These are phyloP conservation scores for Subacronicta megacephala DNA, from an alignment of 2,888 invertebrate genomes.

Conservation along the genomic window DNA sequence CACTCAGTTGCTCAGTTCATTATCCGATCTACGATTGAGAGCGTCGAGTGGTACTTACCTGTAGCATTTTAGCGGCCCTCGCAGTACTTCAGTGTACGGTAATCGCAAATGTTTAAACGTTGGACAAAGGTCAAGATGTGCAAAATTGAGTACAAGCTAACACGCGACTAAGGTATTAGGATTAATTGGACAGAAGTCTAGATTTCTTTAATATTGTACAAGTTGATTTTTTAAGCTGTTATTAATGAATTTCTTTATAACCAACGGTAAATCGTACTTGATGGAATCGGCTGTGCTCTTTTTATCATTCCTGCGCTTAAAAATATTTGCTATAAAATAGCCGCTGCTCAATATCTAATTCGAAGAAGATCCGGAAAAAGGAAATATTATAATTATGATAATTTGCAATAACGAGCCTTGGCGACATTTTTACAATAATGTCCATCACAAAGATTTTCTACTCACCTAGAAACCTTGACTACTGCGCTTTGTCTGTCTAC, in stretches of 20 bases:
- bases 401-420: slow-evolving; percentile 4
- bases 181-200: slow-evolving; percentile 15
- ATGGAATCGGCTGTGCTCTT: neutral
- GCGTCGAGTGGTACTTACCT: slow-evolving; percentile 12
- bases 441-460: slow-evolving; percentile 11
- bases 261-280: neutral
- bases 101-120: slow-evolving; percentile 31
- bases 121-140: slow-evolving; percentile 35
- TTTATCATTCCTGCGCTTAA: neutral
- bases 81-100: slow-evolving; percentile 21
- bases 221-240: neutral
- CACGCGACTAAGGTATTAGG: slow-evolving; percentile 11
- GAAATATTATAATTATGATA: neutral
- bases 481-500: slow-evolving; percentile 30
- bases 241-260: neutral
- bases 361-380: neutral
- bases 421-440: slow-evolving; percentile 22
- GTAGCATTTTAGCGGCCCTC: slow-evolving; percentile 33
- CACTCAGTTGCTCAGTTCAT: slow-evolving; percentile 48
- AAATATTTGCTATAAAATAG: neutral
- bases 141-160: slow-evolving; percentile 19
- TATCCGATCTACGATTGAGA: slow-evolving; percentile 23
- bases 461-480: slow-evolving; percentile 38
- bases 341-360: neutral
- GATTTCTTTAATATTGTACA: slow-evolving; percentile 13